A percentile compares a stretch with the other conserved stretches of the same genome.
phyloP scores from a whole-genome alignment of 2,888 invertebrate genomes.

The Hofmannophila pseudospretella region DNA sequence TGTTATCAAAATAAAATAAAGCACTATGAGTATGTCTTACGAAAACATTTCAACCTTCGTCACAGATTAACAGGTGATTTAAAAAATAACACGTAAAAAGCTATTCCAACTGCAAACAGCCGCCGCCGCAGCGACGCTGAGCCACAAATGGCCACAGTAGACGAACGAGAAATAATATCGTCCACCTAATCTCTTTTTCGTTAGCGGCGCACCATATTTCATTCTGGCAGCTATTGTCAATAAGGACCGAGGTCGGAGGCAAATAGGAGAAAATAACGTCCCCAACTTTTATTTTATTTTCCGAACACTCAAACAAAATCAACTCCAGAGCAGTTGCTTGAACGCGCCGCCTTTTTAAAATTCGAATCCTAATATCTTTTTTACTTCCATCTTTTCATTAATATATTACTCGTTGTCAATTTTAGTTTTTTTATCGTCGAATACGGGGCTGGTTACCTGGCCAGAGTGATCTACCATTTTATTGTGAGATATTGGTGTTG shows the following conservation, averaged over 20 bases:
- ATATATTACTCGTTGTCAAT: constrained; percentile 71
- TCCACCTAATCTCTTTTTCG: constrained; percentile 72
- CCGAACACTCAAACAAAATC: constrained; percentile 69
- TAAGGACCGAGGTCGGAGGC: constrained; percentile 72
- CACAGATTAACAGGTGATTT: constrained; percentile 54
- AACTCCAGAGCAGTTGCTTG: constrained; percentile 62
- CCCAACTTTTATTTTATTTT: constrained; percentile 68
- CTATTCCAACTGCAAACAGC: constrained; percentile 50
- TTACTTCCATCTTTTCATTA: constrained; percentile 70
- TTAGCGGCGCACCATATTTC: constrained; percentile 73
- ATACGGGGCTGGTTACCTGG: constrained; percentile 44
- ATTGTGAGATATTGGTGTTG: constrained; percentile 37
- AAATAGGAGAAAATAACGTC: constrained; percentile 69
- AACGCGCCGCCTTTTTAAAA: constrained; percentile 69
- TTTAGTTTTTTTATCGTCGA: constrained; percentile 44
- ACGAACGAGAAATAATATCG: constrained; percentile 51
- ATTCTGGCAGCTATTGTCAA: constrained; percentile 76
- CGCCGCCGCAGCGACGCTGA: constrained; percentile 38
- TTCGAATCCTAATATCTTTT: constrained; percentile 61
- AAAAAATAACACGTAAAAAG: constrained; percentile 49
- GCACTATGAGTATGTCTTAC: constrained; percentile 27
- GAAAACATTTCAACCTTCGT: constrained; percentile 56
- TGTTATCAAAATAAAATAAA: constrained; percentile 1
- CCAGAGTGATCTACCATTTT: constrained; percentile 46
- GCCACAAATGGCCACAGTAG: constrained; percentile 45